Conservation (phyloP, 2,888 invertebrate species). For the Carcina quercana region DNA sequence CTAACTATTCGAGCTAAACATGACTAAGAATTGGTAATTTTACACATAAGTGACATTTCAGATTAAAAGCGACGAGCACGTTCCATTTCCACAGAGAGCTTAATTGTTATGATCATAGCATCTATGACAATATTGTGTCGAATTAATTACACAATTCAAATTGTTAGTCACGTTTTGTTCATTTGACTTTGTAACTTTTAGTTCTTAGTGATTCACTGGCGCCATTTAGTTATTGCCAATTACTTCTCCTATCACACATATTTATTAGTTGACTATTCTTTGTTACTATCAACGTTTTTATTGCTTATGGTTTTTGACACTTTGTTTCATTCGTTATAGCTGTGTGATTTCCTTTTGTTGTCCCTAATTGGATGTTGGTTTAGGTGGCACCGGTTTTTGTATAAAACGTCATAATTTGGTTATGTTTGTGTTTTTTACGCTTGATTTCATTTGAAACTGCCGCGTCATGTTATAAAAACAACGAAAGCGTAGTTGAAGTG, state of each 20-base stretch:
- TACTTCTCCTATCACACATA: conserved; percentile 33
- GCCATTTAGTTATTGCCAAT: conserved; percentile 50
- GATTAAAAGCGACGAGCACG: conserved; percentile 5
- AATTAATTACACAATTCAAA: conserved; percentile 30
- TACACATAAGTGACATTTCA: too few species aligned
- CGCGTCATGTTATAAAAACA: too few species aligned
- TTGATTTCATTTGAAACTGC: too few species aligned
- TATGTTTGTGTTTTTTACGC: too few species aligned
- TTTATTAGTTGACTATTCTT: conserved; percentile 4
- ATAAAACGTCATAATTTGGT: too few species aligned
- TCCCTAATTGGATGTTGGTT: too few species aligned
- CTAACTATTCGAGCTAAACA: too few species aligned
- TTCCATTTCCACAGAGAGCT: conserved; percentile 10
- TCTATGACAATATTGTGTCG: conserved; percentile 19
- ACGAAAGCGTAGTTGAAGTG: too few species aligned
- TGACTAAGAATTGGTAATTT: too few species aligned
- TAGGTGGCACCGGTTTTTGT: too few species aligned
- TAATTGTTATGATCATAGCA: conserved; percentile 13
- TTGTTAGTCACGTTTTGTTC: conserved; percentile 38
- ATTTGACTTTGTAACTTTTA: conserved; percentile 24
- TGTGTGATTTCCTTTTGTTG: too few species aligned
- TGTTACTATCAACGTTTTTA: conserved; percentile 1
- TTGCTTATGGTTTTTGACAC: background rate
- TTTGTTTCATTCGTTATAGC: background rate
- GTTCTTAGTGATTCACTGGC: conserved; percentile 50